Evolutionary conservation across 2,888 invertebrate species (phyloP), one percentile per base, ranked within the genome.

Genomic region (Osmoderma eremita): DNA sequence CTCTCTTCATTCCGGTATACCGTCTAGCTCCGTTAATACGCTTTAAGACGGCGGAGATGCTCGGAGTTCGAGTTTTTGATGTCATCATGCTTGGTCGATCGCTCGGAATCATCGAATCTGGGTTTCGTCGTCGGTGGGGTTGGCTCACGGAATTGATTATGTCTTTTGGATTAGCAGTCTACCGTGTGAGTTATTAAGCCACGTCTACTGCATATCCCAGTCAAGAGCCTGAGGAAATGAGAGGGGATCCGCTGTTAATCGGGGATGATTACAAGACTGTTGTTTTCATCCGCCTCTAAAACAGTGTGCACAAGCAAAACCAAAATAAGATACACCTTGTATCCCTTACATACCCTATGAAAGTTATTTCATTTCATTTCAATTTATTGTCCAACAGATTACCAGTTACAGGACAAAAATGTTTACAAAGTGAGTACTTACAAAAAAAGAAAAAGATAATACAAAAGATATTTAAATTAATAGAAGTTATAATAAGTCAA

Each of bases 21-120:
- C 6, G 10, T 30, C 30, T 30, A 30, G 30, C 30, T 30, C 30
- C 5, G 38, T 24, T 45, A 61, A 61, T 61, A 30, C 24, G 24
- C 58, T 61, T 45, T 61, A 42, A 45, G 58, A 48, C 58, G 45
- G 12, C 24, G 45, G 17, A 30, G 45, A 58, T 13, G 18, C 38
- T 30, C 48, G 10, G 45, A 45, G 30, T 48, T 39, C 45, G 45
- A 30, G 42, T 61, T 61, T 61, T 61, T 61, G 58, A 61, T 61
- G 58, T 48, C 58, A 36, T 61, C 30, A 17, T 45, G 58, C 30
- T 48, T 42, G 30, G 36, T 45, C 45, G 48, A 48, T 61, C 30
- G 45, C n/a, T 45, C 36, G 58, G 48, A 48, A 61, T 61, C 45
- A 36, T 61, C 30, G 15, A 30, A 45, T 18, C 45, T 61, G 18